Conservation (phyloP, 2,888 invertebrate genomes). For the Fragum fragum region DNA sequence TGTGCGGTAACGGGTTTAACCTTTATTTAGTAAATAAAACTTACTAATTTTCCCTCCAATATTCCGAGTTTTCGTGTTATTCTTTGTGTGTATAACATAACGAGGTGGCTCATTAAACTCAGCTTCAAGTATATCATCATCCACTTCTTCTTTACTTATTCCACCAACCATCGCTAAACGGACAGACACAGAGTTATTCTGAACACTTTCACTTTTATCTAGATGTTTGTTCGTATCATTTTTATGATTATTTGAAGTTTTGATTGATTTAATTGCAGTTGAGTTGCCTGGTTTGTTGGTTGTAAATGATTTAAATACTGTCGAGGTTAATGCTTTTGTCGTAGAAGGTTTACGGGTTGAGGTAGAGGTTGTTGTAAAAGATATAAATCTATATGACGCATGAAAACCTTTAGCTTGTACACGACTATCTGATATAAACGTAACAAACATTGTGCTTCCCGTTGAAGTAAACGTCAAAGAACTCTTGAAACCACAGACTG, state of each 20-base stretch:
- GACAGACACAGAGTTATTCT: slow-evolving; percentile 33
- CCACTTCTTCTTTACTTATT: slow-evolving; percentile 4
- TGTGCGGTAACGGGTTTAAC: no score
- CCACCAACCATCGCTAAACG: slow-evolving; percentile 47
- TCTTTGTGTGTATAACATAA: neutral
- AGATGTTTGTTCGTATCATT: neutral
- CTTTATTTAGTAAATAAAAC: no score
- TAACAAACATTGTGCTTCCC: slow-evolving; percentile 74
- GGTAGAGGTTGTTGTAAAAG: slow-evolving; percentile 43
- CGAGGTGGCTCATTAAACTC: slow-evolving; percentile 57
- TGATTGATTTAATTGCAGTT: slow-evolving; percentile 1
- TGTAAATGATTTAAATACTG: neutral
- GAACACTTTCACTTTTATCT: neutral
- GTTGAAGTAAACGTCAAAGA: slow-evolving; percentile 68
- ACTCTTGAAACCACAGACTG: slow-evolving; percentile 73
- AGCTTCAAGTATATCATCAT: slow-evolving; percentile 48
- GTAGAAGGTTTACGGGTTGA: slow-evolving; percentile 36
- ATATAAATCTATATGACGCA: slow-evolving; percentile 79
- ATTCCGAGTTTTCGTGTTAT: neutral
- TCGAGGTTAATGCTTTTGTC: slow-evolving; percentile 32
- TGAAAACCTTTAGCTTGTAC: slow-evolving; percentile 83
- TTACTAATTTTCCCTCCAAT: slow-evolving; percentile 43
- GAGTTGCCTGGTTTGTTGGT: neutral
- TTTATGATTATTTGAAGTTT: neutral
- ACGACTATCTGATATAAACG: slow-evolving; percentile 79